Evolutionary conservation across 2,888 invertebrate genomes (phyloP), one percentile per base, ranked within the genome.

Genomic region (Opisthograptis luteolata): DNA sequence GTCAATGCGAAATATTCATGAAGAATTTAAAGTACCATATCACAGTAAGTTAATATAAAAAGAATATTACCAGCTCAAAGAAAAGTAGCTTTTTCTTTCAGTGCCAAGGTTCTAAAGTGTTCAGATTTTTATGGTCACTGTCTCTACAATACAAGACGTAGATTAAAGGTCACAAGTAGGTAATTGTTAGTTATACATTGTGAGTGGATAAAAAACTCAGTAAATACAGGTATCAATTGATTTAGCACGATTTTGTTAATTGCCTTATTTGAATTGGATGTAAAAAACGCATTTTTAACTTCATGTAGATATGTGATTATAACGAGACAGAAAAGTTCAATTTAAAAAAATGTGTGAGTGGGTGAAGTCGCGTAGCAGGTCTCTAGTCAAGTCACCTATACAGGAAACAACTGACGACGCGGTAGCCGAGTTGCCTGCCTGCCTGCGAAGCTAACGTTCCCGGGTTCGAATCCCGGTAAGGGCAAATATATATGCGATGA

Each of bases 111-210:
- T 19, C 19, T 19, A 27, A 19, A 10, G 1, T 5, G 10, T 19
- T 56, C 55, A 55, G 55, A 48, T 12, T 27, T 8, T 39, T 30
- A 7, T 10, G 27, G 15, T 7, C 1, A 4, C 10, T 10, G 19
- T 1, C 20, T 40, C 5, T 39, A 27, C 27, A 37, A 37, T 15
- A 24, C 25, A 37, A 14, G 7, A 25, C 3, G 6, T 37, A 25
- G n/a, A 50, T 20, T 57, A 60, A 64, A 59, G 73, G 69, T 66
- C 68, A 47, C 4, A 1, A n/a, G 50, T n/a, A n/a, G n/a, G n/a
- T 71, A 71, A 71, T 71, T 70, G 60, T 40, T 14, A 30, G 28
- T 39, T 28, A 28, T 12, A 12, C 28, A n/a, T 28, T n/a, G 14
- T 24, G 39, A 37, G 20, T 13, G 17, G 32, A 37, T 37, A 43